These are phyloP conservation scores for Drosophila ironensis DNA, from an alignment of 1,140 invertebrate species.

Conservation along the genomic window DNA sequence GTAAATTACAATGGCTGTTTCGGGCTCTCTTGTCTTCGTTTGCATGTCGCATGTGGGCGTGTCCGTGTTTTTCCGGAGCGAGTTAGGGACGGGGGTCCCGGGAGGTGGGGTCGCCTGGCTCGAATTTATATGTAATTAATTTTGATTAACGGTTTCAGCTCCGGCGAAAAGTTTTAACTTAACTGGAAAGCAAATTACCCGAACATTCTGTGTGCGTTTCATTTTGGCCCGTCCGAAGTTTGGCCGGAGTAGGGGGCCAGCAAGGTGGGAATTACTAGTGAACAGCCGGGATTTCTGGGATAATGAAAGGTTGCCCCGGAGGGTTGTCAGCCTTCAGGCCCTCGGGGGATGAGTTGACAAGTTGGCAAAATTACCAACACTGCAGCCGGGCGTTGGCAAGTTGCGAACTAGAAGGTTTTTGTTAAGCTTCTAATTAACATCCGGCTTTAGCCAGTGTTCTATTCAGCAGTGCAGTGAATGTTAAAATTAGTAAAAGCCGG, in stretches of 20 bases:
- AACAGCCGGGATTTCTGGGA: constrained; percentile 20
- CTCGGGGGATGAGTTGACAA: constrained; percentile 6
- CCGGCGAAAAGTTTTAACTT: constrained; percentile 62
- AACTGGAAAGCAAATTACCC: constrained; percentile 57
- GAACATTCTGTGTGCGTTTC: constrained; percentile 32
- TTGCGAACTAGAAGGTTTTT: no score
- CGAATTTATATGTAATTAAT: constrained; percentile 69
- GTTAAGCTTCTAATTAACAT: no score
- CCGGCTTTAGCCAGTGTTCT: no score
- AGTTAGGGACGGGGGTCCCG: not conserved
- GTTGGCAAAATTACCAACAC: constrained; percentile 8
- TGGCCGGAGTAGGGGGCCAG: not conserved
- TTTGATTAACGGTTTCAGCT: constrained; percentile 71
- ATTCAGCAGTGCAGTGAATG: no score
- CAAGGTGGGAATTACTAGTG: constrained; percentile 14
- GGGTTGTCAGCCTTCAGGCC: constrained; percentile 28
- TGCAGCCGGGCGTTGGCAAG: no score
- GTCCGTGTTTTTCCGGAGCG: constrained; percentile 21
- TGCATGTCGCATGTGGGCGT: constrained; percentile 74
- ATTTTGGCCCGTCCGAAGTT: constrained; percentile 7
- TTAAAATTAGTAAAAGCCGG: no score
- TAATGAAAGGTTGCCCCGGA: constrained; percentile 36
- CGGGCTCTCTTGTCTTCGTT: constrained; percentile 53
- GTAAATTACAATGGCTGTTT: constrained; percentile 73
- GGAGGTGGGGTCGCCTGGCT: constrained; percentile 10